Conservation (phyloP, 2,888 invertebrate genomes). For the Cataglyphis livida region DNA sequence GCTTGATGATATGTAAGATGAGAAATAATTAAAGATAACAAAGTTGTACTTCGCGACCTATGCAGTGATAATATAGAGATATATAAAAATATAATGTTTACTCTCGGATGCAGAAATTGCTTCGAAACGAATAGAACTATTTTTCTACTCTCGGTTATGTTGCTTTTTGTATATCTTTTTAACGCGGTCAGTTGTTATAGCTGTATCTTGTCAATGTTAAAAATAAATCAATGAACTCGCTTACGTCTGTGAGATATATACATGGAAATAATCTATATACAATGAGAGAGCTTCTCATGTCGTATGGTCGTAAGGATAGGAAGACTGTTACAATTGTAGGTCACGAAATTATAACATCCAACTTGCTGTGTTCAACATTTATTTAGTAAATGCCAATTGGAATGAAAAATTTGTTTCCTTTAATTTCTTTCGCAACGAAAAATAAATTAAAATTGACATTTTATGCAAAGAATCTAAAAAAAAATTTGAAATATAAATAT, state of each 20-base stretch:
- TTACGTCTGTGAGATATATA: neutral
- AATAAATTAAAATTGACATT: neutral
- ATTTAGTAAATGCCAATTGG: constrained; percentile 38
- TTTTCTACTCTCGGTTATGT: neutral
- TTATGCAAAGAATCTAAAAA: neutral
- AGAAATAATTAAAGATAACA: neutral
- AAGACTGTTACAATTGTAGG: constrained; percentile 8
- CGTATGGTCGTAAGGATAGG: neutral
- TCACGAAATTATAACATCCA: constrained; percentile 33
- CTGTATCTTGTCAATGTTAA: constrained; percentile 1
- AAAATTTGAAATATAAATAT: constrained; percentile 15
- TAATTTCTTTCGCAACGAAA: neutral
- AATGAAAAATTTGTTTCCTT: neutral
- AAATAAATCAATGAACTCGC: constrained; percentile 35
- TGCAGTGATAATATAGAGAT: neutral
- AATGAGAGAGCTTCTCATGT: constrained; percentile 10
- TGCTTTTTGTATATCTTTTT: neutral
- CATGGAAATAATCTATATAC: constrained; percentile 1
- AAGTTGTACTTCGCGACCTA: neutral
- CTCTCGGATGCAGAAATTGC: neutral
- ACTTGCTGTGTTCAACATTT: constrained; percentile 16
- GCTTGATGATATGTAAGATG: neutral
- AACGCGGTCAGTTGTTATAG: neutral
- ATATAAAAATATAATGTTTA: neutral
- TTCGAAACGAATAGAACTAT: constrained; percentile 4